Evolutionary conservation across 2,797 vertebrate genomes (phyloP), one percentile per base, ranked within the genome.

Genomic region (Danio tinwini): DNA sequence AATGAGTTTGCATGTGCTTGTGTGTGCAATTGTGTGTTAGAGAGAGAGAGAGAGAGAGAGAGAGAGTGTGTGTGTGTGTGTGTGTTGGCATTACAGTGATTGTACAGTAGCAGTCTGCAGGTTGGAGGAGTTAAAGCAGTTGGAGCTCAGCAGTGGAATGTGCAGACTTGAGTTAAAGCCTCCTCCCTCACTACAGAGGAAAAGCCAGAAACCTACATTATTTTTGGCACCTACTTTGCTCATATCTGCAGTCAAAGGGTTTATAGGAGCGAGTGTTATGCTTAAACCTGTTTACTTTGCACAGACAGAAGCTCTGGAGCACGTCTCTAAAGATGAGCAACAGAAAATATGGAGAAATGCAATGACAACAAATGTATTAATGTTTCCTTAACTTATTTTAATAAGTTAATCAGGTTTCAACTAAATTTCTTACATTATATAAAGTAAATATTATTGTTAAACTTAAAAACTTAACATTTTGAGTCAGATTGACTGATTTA

Each of bases 61-160:
- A n/a, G n/a, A n/a, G n/a, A n/a, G n/a, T n/a, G n/a, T n/a, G 1
- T 29, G 29, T 29, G 72, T 79, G 56, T 62, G 80, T 74, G 73
- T 80, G 72, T 52, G 42, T 67, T 61, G n/a, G n/a, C n/a, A n/a
- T n/a, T n/a, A n/a, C n/a, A n/a, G n/a, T n/a, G n/a, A 56, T 37
- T 55, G 56, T 72, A 61, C 52, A 6, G 83, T 14, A 68, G 77
- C 82, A 73, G 65, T 68, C 61, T 40, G 45, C 84, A 82, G 81
- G 70, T 76, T 79, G 39, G 63, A 85, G 86, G 74, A 88, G 67
- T 85, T 89, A 86, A 88, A 55, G 45, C 64, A 80, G 84, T 63
- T 89, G 83, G 87, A 86, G 88, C 9, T 86, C 8, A 84, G 86
- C 87, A 86, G 87, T 87, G 90, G 91, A 92, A 91, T 92, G 88